A percentile compares a stretch with the other conserved stretches of the same genome.
These are phyloP conservation scores for Styela plicata DNA, from an alignment of 23 tunicate species.

Conservation along the genomic window DNA sequence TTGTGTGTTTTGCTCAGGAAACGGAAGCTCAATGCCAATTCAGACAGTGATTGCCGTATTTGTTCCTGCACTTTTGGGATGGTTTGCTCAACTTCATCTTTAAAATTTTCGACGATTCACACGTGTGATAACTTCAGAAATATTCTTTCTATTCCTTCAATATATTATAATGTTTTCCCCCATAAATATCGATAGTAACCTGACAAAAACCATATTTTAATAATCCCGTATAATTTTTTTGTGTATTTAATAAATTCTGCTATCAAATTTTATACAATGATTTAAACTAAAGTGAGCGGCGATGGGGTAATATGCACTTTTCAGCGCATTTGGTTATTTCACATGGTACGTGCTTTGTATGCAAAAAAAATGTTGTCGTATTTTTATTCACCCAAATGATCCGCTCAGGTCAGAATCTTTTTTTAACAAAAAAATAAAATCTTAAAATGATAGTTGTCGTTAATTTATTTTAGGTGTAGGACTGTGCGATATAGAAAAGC, in stretches of 20 bases:
- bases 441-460: no score
- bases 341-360: no score
- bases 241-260: background rate
- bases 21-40: constrained; percentile 1
- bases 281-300: background rate
- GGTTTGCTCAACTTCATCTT: background rate
- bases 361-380: background rate
- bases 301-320: background rate
- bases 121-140: no score
- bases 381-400: background rate
- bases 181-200: background rate
- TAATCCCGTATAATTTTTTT: background rate
- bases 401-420: background rate
- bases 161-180: background rate
- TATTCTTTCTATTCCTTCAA: no score
- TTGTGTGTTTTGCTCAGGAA: background rate
- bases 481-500: background rate
- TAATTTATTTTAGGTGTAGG: background rate
- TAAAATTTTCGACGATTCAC: no score
- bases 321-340: background rate
- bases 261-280: no score
- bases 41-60: background rate
- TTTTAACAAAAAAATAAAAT: no score
- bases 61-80: constrained; percentile 9
- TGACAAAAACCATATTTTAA: background rate